Conservation (phyloP, 2,113 vertebrate species). For the Cottus gobio region DNA sequence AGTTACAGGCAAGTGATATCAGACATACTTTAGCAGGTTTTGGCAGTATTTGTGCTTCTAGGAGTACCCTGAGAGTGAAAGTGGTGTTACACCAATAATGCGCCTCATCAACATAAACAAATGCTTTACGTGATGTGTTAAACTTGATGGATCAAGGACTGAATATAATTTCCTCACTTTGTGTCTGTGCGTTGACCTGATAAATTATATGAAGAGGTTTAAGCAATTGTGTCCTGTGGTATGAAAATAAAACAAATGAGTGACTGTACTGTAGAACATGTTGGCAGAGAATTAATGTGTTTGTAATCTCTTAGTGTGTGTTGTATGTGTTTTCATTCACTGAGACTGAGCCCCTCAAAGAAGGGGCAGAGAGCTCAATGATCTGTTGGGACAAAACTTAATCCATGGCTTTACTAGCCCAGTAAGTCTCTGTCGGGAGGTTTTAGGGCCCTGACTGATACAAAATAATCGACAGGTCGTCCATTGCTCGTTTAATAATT, state of each 20-base stretch:
- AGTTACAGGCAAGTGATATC: constrained; percentile 14
- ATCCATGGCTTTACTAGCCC: constrained; percentile 40
- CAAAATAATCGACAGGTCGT: constrained; percentile 18
- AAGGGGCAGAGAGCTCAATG: constrained; percentile 51
- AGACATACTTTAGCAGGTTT: constrained; percentile 13
- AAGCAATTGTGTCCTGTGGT: constrained; percentile 12
- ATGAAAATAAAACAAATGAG: background rate
- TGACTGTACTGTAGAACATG: constrained; percentile 1
- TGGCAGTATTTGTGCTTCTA: constrained; percentile 40
- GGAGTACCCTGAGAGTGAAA: constrained; percentile 11
- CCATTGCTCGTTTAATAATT: constrained; percentile 9
- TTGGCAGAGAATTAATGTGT: constrained; percentile 31
- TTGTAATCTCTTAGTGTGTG: constrained; percentile 43
- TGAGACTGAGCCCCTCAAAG: constrained; percentile 43
- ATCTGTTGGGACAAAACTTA: constrained; percentile 35
- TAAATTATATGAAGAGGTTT: constrained; percentile 18
- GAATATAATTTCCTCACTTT: background rate
- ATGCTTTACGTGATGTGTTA: background rate
- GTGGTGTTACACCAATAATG: background rate
- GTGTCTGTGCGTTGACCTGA: background rate
- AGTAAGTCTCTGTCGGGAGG: constrained; percentile 18
- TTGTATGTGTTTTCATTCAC: constrained; percentile 32
- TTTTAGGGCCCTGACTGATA: constrained; percentile 13
- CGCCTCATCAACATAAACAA: constrained; percentile 5
- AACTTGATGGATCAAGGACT: background rate